Base-by-base conservation (phyloP, 2,113 vertebrate species). In the Salvator merianae region DNA sequence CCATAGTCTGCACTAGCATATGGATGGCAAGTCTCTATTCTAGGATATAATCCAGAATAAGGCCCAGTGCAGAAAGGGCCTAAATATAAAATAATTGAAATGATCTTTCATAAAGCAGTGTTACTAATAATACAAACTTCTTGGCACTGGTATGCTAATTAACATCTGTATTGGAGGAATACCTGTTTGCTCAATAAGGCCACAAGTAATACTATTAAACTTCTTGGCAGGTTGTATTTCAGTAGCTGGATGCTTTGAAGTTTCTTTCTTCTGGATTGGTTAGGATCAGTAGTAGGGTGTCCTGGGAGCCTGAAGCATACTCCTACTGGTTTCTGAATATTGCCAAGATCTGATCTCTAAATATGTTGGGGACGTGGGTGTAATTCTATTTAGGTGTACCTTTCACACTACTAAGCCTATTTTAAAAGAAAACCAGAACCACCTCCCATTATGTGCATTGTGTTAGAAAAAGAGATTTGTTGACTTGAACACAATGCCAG, bases 361-460 rank as follows among this genome's bases (percentile, higher is more conserved):
- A 65, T 3, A 43, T 74, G 30, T 75, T 47, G 74, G 38, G 36
- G 26, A 83, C 75, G 59, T 50, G 24, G 38, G 38, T 65, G 55
- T 82, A 43, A 10, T 38, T 63, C 62, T 82, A n/a, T 14, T 8
- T 40, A 34, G 78, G 40, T 50, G 30, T 87, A 66, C 30, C 68
- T 3, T 12, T 88, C 87, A 87, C 0, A 0, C 78, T 69, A 0
- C 0, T 36, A 70, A 47, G 10, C 43, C 43, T 47, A 47, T 47
- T 47, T 47, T 47, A 47, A 47, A 47, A 47, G 43, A 47, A 47
- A 47, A 47, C 43, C 43, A 47, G 43, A 47, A 47, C 43, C 43
- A 47, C 43, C 43, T 47, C 43, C 43, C 43, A 47, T 47, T 47
- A 47, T 47, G 43, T 47, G 5, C 43, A 47, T 47, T 47, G 43